Percentiles rank a stretch among this genome's conserved stretches.
These are phyloP conservation scores for Dasypus novemcinctus DNA, from an alignment of 2,113 vertebrate genomes.

Conservation along the genomic window DNA sequence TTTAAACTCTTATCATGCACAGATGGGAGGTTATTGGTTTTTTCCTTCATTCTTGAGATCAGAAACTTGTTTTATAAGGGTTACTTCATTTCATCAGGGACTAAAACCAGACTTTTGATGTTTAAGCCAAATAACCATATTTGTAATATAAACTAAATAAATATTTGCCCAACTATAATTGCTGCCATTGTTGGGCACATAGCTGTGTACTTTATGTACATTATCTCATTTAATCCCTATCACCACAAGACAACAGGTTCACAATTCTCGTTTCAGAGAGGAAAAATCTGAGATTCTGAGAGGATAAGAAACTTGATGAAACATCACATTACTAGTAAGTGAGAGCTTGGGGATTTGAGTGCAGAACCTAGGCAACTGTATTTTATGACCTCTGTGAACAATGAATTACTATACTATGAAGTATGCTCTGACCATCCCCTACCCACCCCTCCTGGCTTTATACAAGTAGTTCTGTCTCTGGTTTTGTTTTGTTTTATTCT, in stretches of 20 bases:
- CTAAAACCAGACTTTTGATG: not conserved
- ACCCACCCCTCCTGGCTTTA: not conserved
- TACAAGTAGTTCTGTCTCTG: not conserved
- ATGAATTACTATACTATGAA: not conserved
- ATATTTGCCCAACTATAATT: not conserved
- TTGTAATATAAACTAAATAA: conserved; percentile 19
- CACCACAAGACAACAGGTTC: not conserved
- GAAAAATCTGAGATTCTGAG: not conserved
- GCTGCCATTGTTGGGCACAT: not conserved
- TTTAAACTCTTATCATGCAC: not conserved
- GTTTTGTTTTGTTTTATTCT: not conserved
- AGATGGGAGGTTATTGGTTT: not conserved
- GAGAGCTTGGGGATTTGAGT: not conserved
- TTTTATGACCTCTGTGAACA: not conserved
- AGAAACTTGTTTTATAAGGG: not conserved
- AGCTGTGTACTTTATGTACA: not conserved
- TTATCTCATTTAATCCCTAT: not conserved
- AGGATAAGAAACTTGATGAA: not conserved
- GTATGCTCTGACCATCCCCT: not conserved
- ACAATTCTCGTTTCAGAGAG: not conserved
- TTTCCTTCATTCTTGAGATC: not conserved
- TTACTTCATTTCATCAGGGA: not conserved
- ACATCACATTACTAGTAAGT: not conserved
- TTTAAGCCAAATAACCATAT: not conserved
- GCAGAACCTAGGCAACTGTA: not conserved